Evolutionary conservation across 1,140 invertebrate species (phyloP), one percentile per base, ranked within the genome.

Genomic region (Sycophaga agraensis): DNA sequence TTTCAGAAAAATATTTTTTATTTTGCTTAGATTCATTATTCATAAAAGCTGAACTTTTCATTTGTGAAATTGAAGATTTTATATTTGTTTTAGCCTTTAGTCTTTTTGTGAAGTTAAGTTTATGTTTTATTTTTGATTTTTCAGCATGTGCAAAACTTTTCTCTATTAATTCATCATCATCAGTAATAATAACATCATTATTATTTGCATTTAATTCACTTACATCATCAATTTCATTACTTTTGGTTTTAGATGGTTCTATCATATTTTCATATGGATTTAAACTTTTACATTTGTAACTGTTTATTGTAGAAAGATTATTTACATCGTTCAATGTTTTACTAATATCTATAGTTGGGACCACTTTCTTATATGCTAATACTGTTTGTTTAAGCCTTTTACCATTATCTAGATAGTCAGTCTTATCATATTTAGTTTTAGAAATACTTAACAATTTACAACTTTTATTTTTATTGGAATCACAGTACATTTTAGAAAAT

Each of bases 51-150:
- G n/a, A n/a, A n/a, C n/a, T n/a, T n/a, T n/a, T n/a, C n/a, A n/a
- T n/a, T n/a, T n/a, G n/a, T n/a, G n/a, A n/a, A n/a, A n/a, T 56
- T 34, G 19, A 21, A 9, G 17, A 5, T 48, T 51, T 61, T 17
- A 31, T 2, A 21, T 39, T 3, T 34, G 12, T 43, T 43, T 40
- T 46, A 19, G 14, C 0, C 16, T 21, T 35, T 21, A 11, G 31
- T 0, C 40, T 48, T 60, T 39, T 55, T 53, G 22, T 24, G 19
- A 11, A 49, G 40, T 17, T 49, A 24, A 64, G 42, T 39, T 64
- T 64, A 48, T 58, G 46, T 64, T 49, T 58, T 34, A 64, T 54
- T 31, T 64, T 64, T 53, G 62, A 58, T 24, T 37, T 49, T 46
- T 51, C 55, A 53, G 11, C 53, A 8, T 45, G 46, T 9, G n/a